Evolutionary conservation across 2,888 invertebrate species (phyloP).

Genomic region (Ellobium chinense): DNA sequence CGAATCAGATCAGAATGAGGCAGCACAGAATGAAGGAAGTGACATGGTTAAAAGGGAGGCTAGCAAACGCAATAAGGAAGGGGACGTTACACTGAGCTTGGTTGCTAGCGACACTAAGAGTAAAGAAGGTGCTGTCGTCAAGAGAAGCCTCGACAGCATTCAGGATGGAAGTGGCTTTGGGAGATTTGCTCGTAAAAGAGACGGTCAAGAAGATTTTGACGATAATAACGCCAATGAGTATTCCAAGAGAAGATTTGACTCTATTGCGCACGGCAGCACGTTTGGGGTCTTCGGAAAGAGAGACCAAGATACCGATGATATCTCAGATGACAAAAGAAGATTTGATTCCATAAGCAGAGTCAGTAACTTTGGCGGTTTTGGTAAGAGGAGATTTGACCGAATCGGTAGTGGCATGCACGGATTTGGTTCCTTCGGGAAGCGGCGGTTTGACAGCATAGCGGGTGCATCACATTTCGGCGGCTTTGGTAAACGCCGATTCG

Average conservation of each 20-base stretch:
- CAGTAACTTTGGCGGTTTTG: slow-evolving; percentile 5
- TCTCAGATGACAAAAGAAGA: slow-evolving; percentile 1
- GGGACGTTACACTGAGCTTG: neutral
- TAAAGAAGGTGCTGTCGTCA: neutral
- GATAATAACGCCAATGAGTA: neutral
- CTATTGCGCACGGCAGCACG: neutral
- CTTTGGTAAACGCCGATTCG: slow-evolving; percentile 27
- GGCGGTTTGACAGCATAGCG: slow-evolving; percentile 20
- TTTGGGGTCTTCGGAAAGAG: neutral
- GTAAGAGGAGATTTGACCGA: slow-evolving; percentile 28
- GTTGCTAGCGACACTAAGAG: neutral
- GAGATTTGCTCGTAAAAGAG: neutral
- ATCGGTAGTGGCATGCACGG: neutral
- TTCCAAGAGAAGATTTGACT: neutral
- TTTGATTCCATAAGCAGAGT: slow-evolving; percentile 19
- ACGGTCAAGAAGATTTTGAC: neutral
- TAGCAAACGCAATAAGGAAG: neutral
- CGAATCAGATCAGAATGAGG: neutral
- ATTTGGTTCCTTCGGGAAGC: slow-evolving; percentile 17
- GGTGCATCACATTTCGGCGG: neutral
- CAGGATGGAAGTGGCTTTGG: neutral
- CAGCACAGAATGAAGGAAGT: no score
- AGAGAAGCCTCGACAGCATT: neutral
- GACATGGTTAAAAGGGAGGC: neutral
- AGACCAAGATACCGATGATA: neutral